phyloP scores from a whole-genome alignment of 2,888 invertebrate genomes.

The Anoplius nigerrimus region DNA sequence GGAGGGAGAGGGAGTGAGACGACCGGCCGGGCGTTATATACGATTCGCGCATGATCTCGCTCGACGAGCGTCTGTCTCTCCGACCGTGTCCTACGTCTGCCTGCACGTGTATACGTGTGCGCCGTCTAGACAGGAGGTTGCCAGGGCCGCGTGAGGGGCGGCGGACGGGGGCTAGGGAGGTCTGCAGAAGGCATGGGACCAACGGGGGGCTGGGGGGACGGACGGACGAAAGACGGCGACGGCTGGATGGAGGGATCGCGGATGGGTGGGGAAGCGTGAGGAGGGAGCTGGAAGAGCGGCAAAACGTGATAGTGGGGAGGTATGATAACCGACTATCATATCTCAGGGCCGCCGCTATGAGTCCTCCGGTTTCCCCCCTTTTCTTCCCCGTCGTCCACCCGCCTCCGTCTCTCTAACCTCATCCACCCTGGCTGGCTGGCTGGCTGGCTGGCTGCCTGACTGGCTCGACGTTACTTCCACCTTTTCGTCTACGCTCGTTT shows the following conservation, averaged over 20 bases:
- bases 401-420: conserved; percentile 6
- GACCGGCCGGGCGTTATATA: not conserved
- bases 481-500: conserved; percentile 17
- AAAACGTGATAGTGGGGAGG: conserved; percentile 50
- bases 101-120: conserved; percentile 56
- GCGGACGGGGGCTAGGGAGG: conserved; percentile 35
- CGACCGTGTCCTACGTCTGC: conserved; percentile 29
- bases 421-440: not conserved
- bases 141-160: conserved; percentile 59
- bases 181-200: conserved; percentile 15
- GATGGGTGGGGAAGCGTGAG: conserved; percentile 29
- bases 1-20: conserved; percentile 23
- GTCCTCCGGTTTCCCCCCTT: conserved; percentile 48
- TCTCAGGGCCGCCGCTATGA: conserved; percentile 64
- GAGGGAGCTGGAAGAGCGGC: conserved; percentile 33
- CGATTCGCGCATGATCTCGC: conserved; percentile 5
- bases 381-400: conserved; percentile 33
- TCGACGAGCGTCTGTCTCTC: conserved; percentile 24
- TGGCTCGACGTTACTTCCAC: not conserved
- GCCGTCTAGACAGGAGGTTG: conserved; percentile 72
- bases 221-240: conserved; percentile 44
- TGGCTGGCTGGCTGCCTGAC: no score
- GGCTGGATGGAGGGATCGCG: conserved; percentile 43
- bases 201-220: not conserved
- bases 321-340: conserved; percentile 71